Evolutionary conservation across 2,888 invertebrate species (phyloP).

Genomic region (Lutraria lutraria): DNA sequence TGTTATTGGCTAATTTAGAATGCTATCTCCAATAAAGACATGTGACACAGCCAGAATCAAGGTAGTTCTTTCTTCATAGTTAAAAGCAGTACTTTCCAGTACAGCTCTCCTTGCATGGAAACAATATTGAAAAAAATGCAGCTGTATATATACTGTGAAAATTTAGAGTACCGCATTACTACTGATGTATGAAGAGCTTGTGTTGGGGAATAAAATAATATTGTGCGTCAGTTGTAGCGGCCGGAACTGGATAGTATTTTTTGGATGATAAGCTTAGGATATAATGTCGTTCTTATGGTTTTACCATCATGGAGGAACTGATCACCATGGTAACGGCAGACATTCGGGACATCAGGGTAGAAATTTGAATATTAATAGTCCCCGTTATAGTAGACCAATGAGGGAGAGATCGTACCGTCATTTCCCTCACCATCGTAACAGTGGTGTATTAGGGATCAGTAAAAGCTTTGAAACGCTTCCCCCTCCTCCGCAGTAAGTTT

Average conservation of each 20-base stretch:
- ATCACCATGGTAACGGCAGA: slow-evolving; percentile 22
- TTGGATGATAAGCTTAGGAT: slow-evolving; percentile 19
- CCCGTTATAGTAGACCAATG: slow-evolving; percentile 34
- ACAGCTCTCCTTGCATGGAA: background rate
- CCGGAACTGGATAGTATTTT: background rate
- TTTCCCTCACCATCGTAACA: slow-evolving; percentile 76
- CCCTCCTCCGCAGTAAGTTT: slow-evolving; percentile 82
- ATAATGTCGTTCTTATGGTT: slow-evolving; percentile 77
- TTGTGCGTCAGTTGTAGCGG: background rate
- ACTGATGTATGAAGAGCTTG: background rate
- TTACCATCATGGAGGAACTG: slow-evolving; percentile 59
- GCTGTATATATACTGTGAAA: background rate
- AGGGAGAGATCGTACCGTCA: slow-evolving; percentile 61
- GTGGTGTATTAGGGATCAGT: slow-evolving; percentile 78
- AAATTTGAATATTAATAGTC: slow-evolving; percentile 6
- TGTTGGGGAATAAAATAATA: background rate
- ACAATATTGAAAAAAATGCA: background rate
- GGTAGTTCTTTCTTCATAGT: background rate
- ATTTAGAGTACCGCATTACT: background rate
- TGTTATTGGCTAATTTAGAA: background rate
- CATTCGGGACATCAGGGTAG: background rate
- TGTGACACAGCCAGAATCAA: background rate
- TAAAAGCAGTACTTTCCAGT: background rate
- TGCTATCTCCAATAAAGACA: background rate
- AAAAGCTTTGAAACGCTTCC: slow-evolving; percentile 81